Evolutionary conservation across 1,140 invertebrate genomes (phyloP), one percentile per base, ranked within the genome.

Genomic region (fruit fly (Drosophila melanogaster)): DNA sequence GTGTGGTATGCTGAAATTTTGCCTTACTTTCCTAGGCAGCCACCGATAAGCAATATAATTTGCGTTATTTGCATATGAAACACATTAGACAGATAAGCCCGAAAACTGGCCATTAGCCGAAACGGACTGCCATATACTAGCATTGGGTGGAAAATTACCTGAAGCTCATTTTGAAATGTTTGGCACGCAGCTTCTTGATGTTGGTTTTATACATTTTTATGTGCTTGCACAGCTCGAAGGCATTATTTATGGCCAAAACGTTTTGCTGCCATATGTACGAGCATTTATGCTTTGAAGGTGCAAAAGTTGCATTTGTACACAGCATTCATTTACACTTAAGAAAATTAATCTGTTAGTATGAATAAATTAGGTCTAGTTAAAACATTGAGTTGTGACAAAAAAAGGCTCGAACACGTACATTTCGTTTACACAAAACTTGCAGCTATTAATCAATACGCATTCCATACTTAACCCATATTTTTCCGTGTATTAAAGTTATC

Each of bases 221-320:
- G 55, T 75, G 55, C 55, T 58, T 44, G 54, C 56, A 26, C 55
- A 51, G 62, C 64, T 79, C 76, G 80, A 84, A 85, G 81, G 44
- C 80, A 80, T 80, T 84, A 84, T 84, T 84, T 84, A 84, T 84
- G 77, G 57, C 54, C 46, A 17, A 59, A 72, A 85, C 81, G 80
- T 80, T 80, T 59, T 59, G 54, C 33, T 51, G 46, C 33, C 43
- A 43, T 58, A 30, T 3, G 8, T 30, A 55, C 38, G 66, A 54
- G 59, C 47, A 69, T 50, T 56, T 53, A 67, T 44, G 40, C 15
- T 37, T 35, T 37, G 37, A 49, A 50, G 67, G 40, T 64, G n/a
- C 4, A 51, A 30, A n/a, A 10, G 44, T 41, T 66, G 44, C 44
- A 67, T 8, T 41, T 19, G 14, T 24, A 19, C 60, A 67, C 60